phyloP scores from a whole-genome alignment of 2,888 invertebrate genomes.

The Ectobius pallidus region DNA sequence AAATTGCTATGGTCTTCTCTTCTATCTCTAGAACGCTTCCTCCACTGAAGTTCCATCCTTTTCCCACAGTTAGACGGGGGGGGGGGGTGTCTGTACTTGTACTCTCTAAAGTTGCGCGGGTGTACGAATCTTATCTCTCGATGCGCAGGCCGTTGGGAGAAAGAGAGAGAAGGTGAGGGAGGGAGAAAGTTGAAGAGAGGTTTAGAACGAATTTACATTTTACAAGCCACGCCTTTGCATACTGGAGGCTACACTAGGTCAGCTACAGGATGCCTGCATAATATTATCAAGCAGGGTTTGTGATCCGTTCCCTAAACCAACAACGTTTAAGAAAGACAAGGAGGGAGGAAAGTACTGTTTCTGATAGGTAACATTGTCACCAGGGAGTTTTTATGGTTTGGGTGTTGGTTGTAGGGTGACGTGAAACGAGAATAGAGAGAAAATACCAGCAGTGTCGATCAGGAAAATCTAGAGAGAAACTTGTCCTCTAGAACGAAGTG shows the following conservation, averaged over 20 bases:
- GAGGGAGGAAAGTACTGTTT: background rate
- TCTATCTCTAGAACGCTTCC: background rate
- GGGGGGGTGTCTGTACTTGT: background rate
- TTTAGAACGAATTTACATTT: slow-evolving; percentile 30
- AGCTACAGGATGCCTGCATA: slow-evolving; percentile 13
- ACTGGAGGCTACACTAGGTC: slow-evolving; percentile 11
- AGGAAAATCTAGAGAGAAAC: background rate
- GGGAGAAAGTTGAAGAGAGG: slow-evolving; percentile 16
- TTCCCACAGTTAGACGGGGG: background rate
- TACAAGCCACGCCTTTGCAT: slow-evolving; percentile 29
- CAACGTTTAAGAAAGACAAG: background rate
- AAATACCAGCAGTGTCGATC: background rate
- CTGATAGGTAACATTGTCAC: background rate
- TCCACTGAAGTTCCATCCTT: background rate
- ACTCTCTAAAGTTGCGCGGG: slow-evolving; percentile 18
- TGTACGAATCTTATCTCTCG: slow-evolving; percentile 6
- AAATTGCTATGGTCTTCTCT: background rate
- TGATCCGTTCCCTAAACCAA: background rate
- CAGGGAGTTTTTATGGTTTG: background rate
- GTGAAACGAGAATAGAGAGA: background rate
- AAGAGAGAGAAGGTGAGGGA: background rate
- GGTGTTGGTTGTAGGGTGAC: background rate
- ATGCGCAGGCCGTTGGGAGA: slow-evolving; percentile 3
- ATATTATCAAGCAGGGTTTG: background rate
- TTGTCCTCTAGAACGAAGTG: no score